Base-by-base conservation (phyloP, 92 coral and sea anemone species). In the Zoanthus solanderi region DNA sequence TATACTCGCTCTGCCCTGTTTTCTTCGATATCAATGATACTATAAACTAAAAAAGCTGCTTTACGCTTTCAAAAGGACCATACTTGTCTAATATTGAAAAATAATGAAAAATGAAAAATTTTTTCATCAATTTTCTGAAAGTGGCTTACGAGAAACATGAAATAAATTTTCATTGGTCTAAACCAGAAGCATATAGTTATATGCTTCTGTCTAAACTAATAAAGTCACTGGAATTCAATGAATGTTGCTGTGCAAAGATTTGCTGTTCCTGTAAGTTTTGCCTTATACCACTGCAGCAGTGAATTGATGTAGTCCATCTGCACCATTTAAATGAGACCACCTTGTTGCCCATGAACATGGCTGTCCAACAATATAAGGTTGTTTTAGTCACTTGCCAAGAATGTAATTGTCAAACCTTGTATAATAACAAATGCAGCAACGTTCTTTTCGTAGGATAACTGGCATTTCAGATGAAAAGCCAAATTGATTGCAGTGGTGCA, bases 181-280 rank as follows among this genome's bases (percentile, higher is more conserved):
- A 23, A 23, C 23, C 23, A 23, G 23, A 23, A 23, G 23, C 23
- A 23, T 23, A 23, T 23, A 23, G 23, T 23, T 23, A 23, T 23
- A 23, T 23, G 23, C 23, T 23, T 23, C 23, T 23, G 23, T 23
- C 23, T 23, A 23, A 23, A 23, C 23, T 23, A 23, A 23, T 23
- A 23, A 68, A 68, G 34, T 68, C 34, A n/a, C 11, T 68, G 29
- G 34, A 68, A 83, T 52, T 66, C 34, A 8, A 83, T 58, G 74
- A 83, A 83, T 6, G 87, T 83, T 29, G 37, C 79, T n/a, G 79
- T 83, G 28, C 87, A 83, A 13, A 83, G 58, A 83, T 83, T 67
- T 0, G 74, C 42, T 30, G 32, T 83, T 16, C 28, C 23, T 32
- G 76, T 68, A 14, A 83, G 18, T 65, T 68, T 68, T 13, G 58